Conservation (phyloP, 1,140 invertebrate species). For the Pemphigus obesinymphae region DNA sequence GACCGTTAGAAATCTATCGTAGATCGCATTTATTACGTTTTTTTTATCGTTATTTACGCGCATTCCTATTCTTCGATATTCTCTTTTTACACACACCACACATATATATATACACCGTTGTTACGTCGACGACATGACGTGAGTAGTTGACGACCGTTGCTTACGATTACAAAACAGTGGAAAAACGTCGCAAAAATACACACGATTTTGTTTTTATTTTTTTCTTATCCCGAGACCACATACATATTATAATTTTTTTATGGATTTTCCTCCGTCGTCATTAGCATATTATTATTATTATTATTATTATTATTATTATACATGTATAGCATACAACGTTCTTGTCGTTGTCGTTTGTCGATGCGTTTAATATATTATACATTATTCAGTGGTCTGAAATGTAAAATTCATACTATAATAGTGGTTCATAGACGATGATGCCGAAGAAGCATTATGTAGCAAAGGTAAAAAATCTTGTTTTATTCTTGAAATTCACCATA, state of each 20-base stretch:
- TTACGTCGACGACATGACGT: not conserved
- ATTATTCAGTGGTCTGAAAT: not conserved
- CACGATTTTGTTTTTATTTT: not conserved
- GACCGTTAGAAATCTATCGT: not conserved
- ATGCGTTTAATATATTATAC: not conserved
- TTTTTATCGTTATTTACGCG: not conserved
- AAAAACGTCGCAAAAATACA: not conserved
- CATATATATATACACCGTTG: not conserved
- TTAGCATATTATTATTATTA: not conserved
- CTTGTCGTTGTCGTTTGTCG: not conserved
- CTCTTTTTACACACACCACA: not conserved
- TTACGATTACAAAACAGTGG: not conserved
- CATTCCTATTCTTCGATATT: not conserved
- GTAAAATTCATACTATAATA: slow-evolving; percentile 1
- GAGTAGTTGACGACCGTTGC: not conserved
- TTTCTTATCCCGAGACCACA: not conserved
- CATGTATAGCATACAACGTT: not conserved
- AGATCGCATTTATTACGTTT: not conserved
- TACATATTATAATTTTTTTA: not conserved
- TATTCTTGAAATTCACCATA: too few relatives aligned
- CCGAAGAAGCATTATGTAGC: too few relatives aligned
- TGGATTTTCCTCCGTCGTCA: not conserved
- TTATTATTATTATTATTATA: not conserved
- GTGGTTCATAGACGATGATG: too few relatives aligned
- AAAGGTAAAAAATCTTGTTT: too few relatives aligned